Evolutionary conservation across 2,888 invertebrate species (phyloP).

Genomic region (Ecliptopera silaceata): DNA sequence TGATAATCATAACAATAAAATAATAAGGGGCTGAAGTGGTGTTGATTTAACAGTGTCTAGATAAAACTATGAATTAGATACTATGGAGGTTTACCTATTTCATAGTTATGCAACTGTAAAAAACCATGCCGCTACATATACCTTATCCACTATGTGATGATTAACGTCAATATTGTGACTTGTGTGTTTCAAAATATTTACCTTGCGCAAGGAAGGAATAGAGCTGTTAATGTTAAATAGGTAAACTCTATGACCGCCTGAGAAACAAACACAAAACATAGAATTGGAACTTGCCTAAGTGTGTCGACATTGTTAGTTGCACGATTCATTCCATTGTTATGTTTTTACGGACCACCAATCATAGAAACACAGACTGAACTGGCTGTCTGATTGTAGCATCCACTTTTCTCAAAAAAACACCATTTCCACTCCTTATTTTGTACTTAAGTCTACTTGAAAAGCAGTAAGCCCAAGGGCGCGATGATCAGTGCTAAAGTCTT

Average conservation of each 20-base stretch:
- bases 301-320: neutral
- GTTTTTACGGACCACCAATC: constrained; percentile 5
- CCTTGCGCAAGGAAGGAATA: constrained; percentile 1
- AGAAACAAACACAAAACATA: constrained; percentile 6
- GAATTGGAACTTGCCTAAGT: neutral
- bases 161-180: neutral
- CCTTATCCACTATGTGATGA: neutral
- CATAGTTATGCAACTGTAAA: neutral
- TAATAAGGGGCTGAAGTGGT: constrained; percentile 19
- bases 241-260: constrained; percentile 2
- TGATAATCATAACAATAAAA: neutral
- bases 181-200: constrained; percentile 14
- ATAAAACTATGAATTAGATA: neutral
- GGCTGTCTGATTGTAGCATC: neutral
- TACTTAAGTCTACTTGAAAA: constrained; percentile 64
- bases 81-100: neutral
- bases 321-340: constrained; percentile 11
- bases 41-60: neutral
- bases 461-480: constrained; percentile 65
- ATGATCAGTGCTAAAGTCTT: constrained; percentile 69
- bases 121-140: no score
- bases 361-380: neutral
- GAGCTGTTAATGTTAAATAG: neutral
- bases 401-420: neutral
- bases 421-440: constrained; percentile 8